These are phyloP conservation scores for Gallirallus australis DNA, from an alignment of 2,797 vertebrate species.

Conservation along the genomic window DNA sequence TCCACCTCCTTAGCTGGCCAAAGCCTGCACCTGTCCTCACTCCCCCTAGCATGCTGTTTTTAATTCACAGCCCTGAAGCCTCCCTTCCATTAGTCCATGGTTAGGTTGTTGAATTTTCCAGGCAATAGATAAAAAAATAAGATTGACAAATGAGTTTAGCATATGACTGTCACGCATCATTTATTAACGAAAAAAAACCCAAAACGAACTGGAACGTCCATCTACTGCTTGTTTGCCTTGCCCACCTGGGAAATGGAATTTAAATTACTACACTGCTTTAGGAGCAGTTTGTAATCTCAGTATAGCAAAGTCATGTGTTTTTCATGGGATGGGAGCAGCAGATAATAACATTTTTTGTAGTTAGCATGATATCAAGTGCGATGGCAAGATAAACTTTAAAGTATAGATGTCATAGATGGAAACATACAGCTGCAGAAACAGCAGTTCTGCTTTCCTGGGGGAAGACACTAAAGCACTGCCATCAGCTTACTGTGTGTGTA, in stretches of 20 bases:
- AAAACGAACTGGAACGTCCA: conserved; percentile 31
- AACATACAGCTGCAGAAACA: background rate
- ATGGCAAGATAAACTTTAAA: background rate
- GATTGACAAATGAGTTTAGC: conserved; percentile 53
- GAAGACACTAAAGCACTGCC: background rate
- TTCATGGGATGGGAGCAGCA: conserved; percentile 1
- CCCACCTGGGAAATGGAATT: conserved; percentile 50
- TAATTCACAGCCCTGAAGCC: background rate
- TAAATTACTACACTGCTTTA: conserved; percentile 12
- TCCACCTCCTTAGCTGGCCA: conserved; percentile 11
- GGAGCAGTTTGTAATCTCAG: conserved; percentile 20
- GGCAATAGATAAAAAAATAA: conserved; percentile 37
- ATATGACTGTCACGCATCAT: conserved; percentile 19
- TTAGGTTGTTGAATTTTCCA: conserved; percentile 35
- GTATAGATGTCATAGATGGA: background rate
- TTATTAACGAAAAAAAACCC: conserved; percentile 4
- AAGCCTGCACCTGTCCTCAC: conserved; percentile 25
- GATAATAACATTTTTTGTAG: conserved; percentile 1
- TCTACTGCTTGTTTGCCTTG: conserved; percentile 26
- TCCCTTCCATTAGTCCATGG: background rate
- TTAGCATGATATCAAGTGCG: background rate
- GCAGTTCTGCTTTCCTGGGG: background rate
- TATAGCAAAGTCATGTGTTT: background rate
- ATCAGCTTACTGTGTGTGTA: fast-evolving
- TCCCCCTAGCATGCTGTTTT: background rate